Evolutionary conservation across 2,113 vertebrate species (phyloP), one percentile per base, ranked within the genome.

Genomic region (Athene cunicularia): DNA sequence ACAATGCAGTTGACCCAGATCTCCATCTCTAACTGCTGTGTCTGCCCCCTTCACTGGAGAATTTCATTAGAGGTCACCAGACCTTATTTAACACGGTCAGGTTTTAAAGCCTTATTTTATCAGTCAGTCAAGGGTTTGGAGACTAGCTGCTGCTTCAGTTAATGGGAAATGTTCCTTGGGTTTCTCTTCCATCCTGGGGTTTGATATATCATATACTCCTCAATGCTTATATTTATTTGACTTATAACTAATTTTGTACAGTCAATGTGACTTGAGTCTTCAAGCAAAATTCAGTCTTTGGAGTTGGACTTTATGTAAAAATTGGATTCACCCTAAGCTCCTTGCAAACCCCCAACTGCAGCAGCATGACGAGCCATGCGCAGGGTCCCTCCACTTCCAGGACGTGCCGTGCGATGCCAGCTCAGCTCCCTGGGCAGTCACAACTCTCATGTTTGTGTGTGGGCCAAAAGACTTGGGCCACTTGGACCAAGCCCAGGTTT

Each of bases 331-430:
- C 5, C 1, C 19, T 7, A 2, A 86, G 6, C 14, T 72, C 39
- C 11, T 5, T 2, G 1, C 13, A 14, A 28, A 21, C 4, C 12
- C 35, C 20, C 10, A 3, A 2, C 7, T 5, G n/a, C 35, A 59
- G 56, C 52, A 59, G 63, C 70, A 22, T 1, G 5, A 5, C 0
- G 1, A 43, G 66, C 35, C 3, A 17, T 11, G 20, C 49, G 0
- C 10, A 10, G 30, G 33, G 50, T 3, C 5, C 26, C 15, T 6
- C 4, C 3, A 2, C 50, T 22, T 4, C 39, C 63, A 8, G 47
- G 23, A 32, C 22, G 3, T 0, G 23, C n/a, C 1, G 27, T 3
- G 4, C 2, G 5, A 7, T 2, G 50, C 66, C 17, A 20, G 49
- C 63, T 50, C 33, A 3, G 70, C 70, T 41, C 52, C 55, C 24